phyloP scores from a whole-genome alignment of 1,140 invertebrate genomes.

The Drosophila pallidifrons region DNA sequence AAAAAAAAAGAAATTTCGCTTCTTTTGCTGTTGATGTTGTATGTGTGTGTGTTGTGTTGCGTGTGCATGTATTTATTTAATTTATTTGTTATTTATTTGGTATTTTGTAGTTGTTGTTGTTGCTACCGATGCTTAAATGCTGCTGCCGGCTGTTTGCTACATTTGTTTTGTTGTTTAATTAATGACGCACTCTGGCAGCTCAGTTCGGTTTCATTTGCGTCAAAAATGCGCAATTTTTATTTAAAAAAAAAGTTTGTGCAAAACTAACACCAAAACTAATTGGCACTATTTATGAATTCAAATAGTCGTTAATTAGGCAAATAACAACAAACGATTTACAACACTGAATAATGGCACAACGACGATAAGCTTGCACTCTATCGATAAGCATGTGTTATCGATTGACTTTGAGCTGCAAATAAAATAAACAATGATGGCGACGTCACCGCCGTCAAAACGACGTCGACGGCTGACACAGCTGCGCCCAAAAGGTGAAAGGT shows the following conservation, averaged over 20 bases:
- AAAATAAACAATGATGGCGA: slow-evolving; percentile 27
- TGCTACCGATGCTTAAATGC: slow-evolving; percentile 41
- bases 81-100: slow-evolving; percentile 81
- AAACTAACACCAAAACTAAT: neutral
- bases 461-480: slow-evolving; percentile 17
- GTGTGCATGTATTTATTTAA: slow-evolving; percentile 68
- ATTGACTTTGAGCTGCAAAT: slow-evolving; percentile 27
- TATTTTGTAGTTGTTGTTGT: slow-evolving; percentile 49
- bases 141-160: slow-evolving; percentile 48
- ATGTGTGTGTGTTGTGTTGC: neutral
- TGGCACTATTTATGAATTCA: neutral
- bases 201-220: slow-evolving; percentile 61
- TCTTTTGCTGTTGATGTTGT: slow-evolving; percentile 15
- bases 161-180: slow-evolving; percentile 67
- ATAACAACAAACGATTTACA: slow-evolving; percentile 10
- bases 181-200: slow-evolving; percentile 69
- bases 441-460: neutral
- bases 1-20: slow-evolving; percentile 45
- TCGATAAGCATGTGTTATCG: slow-evolving; percentile 25
- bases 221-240: slow-evolving; percentile 53
- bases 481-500: slow-evolving; percentile 24
- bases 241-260: slow-evolving; percentile 30
- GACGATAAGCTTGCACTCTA: neutral
- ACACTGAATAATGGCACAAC: neutral
- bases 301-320: neutral